Evolutionary conservation across 2,113 vertebrate species (phyloP).

Genomic region (Sphyrna mokarran): DNA sequence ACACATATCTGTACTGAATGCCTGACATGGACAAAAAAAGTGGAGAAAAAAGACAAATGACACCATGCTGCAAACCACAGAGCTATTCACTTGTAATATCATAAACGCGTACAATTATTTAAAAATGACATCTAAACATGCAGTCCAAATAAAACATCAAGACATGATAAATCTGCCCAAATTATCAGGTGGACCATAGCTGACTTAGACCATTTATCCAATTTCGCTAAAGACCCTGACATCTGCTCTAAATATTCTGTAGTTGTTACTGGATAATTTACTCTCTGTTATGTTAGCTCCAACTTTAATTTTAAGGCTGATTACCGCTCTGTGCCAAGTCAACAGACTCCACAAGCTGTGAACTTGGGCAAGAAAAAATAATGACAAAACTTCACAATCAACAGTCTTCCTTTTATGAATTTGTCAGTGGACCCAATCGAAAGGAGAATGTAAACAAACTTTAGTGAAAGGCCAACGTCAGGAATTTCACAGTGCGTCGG

Average conservation of each 20-base stretch:
- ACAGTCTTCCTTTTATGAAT: not conserved
- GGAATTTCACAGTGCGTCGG: not conserved
- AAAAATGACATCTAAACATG: not conserved
- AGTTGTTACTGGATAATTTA: conserved; percentile 2
- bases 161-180: not conserved
- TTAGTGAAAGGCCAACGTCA: not conserved
- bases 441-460: not conserved
- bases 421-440: not conserved
- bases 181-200: not conserved
- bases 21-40: not conserved
- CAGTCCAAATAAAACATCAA: not conserved
- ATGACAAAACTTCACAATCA: not conserved
- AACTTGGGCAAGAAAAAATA: not conserved
- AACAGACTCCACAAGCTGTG: not conserved
- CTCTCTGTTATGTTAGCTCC: not conserved
- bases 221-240: not conserved
- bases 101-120: not conserved
- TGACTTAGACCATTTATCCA: not conserved
- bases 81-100: not conserved
- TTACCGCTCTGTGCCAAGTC: not conserved
- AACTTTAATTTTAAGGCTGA: not conserved
- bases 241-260: conserved; percentile 21
- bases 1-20: not conserved
- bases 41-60: not conserved
- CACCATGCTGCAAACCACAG: not conserved